Base-by-base conservation (phyloP, 1,140 invertebrate genomes). In the Drosophila quadrilineata region DNA sequence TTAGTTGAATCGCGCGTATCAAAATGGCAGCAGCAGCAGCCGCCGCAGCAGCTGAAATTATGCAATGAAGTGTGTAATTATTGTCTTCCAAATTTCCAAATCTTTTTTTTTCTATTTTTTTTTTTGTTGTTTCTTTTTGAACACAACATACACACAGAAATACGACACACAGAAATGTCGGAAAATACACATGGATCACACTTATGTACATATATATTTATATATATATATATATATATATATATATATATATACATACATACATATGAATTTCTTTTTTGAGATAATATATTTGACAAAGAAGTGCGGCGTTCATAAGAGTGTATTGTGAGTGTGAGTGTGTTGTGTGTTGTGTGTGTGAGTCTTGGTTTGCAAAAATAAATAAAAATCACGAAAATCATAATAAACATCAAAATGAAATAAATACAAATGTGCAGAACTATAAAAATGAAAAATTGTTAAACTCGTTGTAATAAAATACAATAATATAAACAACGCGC, bases 41-140 rank as follows among this genome's bases (percentile, higher is more conserved):
- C 31, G 33, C 54, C 35, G 36, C 41, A 53, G 67, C 63, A 71
- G 69, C 69, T 62, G 69, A 71, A 68, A 71, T 71, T 71, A 71
- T 71, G 69, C 69, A 71, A 71, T 71, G 65, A 71, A 71, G 65
- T 68, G 64, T 71, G 69, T 71, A 68, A 71, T 71, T 67, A 62
- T 53, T 12, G 60, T 53, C 26, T 49, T 59, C 59, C 28, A 45
- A 46, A n/a, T n/a, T n/a, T n/a, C n/a, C 12, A 9, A 36, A 26
- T 53, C 53, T 56, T 49, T 63, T 35, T 53, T 59, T 56, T 49
- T 63, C 29, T 28, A 33, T 16, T 21, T 36, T 49, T 53, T 46
- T 41, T 64, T 65, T 64, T 48, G 29, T 33, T 52, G 35, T 49
- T 64, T 45, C 33, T 60, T 50, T 54, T 49, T 50, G 38, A 33